These are phyloP conservation scores for Hemiprocne comata DNA, from an alignment of 2,113 vertebrate species.

Conservation along the genomic window DNA sequence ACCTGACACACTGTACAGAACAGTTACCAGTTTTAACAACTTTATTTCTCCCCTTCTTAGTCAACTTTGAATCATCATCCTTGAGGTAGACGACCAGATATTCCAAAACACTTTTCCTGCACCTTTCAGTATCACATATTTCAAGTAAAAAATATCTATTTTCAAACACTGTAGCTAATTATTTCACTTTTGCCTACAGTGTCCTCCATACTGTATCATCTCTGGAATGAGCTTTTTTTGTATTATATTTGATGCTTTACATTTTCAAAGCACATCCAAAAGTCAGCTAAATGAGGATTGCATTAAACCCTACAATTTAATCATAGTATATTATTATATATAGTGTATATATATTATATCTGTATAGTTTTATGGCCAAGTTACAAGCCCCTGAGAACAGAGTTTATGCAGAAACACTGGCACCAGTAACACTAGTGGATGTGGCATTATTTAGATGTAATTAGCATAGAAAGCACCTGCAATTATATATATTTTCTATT, in stretches of 20 bases:
- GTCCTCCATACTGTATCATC: neutral
- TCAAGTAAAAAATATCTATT: conserved; percentile 39
- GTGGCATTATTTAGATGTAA: conserved; percentile 22
- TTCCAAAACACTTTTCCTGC: conserved; percentile 23
- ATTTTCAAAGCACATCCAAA: conserved; percentile 46
- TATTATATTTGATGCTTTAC: conserved; percentile 6
- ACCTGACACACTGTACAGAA: neutral
- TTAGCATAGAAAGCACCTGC: conserved; percentile 34
- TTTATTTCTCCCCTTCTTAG: neutral
- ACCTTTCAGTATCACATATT: conserved; percentile 35
- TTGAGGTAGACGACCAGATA: conserved; percentile 58
- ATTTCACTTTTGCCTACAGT: neutral
- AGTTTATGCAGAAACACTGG: conserved; percentile 57
- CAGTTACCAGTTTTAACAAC: neutral
- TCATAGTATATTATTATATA: neutral
- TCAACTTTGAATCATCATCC: conserved; percentile 1
- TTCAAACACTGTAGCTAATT: conserved; percentile 28
- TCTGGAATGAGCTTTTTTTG: conserved; percentile 24
- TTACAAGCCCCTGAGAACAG: conserved; percentile 70
- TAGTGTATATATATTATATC: neutral
- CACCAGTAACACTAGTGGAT: conserved; percentile 18
- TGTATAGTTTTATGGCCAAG: conserved; percentile 44
- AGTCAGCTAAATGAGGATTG: conserved; percentile 26
- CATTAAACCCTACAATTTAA: conserved; percentile 47
- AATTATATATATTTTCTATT: conserved; percentile 51